Evolutionary conservation across 2,888 invertebrate species (phyloP), one percentile per base, ranked within the genome.

Genomic region (Synergus gifuensis): DNA sequence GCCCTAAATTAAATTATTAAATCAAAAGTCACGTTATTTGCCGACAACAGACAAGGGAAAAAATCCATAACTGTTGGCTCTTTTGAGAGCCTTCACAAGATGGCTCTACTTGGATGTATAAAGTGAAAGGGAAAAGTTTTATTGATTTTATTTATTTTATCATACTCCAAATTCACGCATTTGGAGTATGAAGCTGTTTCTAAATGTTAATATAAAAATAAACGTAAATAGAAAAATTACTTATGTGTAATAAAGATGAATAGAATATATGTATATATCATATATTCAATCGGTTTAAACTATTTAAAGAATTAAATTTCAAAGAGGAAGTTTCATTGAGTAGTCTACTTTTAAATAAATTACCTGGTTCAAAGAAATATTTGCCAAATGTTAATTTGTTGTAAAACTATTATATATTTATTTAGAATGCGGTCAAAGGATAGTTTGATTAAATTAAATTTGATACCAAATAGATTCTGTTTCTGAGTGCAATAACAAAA

Each of bases 161-260:
- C n/a, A n/a, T n/a, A n/a, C n/a, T n/a, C n/a, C n/a, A n/a, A 73
- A n/a, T 73, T 73, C 54, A 28, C 22, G 69, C 73, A 73, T 73
- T 73, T 73, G 54, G 73, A 73, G 54, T 73, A 28, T 36, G 54
- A 58, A 73, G 73, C 54, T 73, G 73, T 54, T 36, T 73, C 9
- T 54, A 28, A 11, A 36, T 46, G 44, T 44, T 67, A 8, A 67
- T 36, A 54, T 36, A 49, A 73, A 73, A 54, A 58, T 58, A 73
- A 12, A 54, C 36, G 22, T 62, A 28, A 73, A 66, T 54, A 54
- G 0, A 9, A 49, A 49, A 28, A 46, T 54, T 18, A 18, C 12
- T 44, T 67, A 67, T 44, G 40, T 67, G n/a, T 67, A 44, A 22
- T 18, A 42, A 18, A 42, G 12, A 42, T 18, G 9, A 42, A n/a